Conservation (phyloP, 2,797 vertebrate genomes). For the Myiotriccus ornatus region DNA sequence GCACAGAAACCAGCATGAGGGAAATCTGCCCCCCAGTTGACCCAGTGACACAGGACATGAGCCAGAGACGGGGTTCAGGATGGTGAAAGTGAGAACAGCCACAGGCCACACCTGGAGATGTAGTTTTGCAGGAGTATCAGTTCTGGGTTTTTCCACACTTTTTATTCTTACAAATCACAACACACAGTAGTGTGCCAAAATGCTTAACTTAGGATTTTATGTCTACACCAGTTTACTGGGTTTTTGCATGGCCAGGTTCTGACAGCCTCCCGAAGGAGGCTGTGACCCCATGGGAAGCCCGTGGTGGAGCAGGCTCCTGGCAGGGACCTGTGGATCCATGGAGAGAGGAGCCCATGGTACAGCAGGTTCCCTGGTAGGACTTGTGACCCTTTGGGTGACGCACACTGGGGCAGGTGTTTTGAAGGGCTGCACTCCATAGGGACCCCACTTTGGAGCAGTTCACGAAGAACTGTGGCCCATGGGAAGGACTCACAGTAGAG, state of each 20-base stretch:
- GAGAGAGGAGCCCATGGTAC: not conserved
- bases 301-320: not conserved
- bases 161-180: not conserved
- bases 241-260: not conserved
- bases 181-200: not conserved
- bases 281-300: not conserved
- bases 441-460: not conserved
- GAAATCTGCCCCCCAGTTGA: accelerated
- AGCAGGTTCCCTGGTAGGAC: not conserved
- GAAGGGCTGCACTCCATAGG: not conserved
- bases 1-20: not conserved
- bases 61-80: not conserved
- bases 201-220: not conserved
- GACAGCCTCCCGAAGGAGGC: too few species aligned
- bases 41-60: not conserved
- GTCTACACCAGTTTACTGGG: not conserved
- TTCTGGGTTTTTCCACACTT: not conserved
- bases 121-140: not conserved
- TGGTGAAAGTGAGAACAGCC: not conserved
- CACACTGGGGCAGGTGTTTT: not conserved
- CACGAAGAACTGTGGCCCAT: not conserved
- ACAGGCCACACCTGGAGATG: not conserved
- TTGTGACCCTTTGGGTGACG: not conserved
- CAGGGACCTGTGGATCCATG: not conserved
- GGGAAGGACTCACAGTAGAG: not conserved